Conservation (phyloP, 1,140 invertebrate species). For the Vollenhovia emeryi region DNA sequence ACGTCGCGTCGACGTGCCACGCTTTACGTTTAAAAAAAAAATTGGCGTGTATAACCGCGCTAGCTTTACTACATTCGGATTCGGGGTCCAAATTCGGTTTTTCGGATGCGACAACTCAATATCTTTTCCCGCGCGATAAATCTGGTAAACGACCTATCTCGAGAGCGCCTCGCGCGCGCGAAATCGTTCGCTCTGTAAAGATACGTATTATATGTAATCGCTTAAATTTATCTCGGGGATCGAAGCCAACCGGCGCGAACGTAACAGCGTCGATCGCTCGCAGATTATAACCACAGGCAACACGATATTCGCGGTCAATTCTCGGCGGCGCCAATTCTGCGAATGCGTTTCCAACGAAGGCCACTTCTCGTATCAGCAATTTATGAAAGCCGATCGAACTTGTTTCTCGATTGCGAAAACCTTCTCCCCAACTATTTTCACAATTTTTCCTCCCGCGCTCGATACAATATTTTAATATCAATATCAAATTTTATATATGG, state of each 20-base stretch:
- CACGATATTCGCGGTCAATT: slow-evolving; percentile 54
- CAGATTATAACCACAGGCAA: slow-evolving; percentile 50
- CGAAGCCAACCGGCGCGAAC: slow-evolving; percentile 39
- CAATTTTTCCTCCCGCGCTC: not conserved
- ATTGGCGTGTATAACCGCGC: not conserved
- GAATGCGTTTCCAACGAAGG: slow-evolving; percentile 26
- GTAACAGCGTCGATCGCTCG: slow-evolving; percentile 37
- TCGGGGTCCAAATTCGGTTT: not conserved
- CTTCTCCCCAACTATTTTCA: not conserved
- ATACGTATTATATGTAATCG: slow-evolving; percentile 46
- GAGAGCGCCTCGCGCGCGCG: not conserved
- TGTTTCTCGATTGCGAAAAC: slow-evolving; percentile 6
- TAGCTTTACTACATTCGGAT: not conserved
- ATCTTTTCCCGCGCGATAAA: slow-evolving; percentile 7
- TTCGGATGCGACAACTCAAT: not conserved
- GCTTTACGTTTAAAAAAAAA: not conserved
- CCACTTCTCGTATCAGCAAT: slow-evolving; percentile 26
- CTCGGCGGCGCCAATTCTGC: slow-evolving; percentile 30
- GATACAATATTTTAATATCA: not conserved
- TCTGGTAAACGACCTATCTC: slow-evolving; percentile 9
- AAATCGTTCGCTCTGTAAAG: slow-evolving; percentile 13
- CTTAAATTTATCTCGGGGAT: slow-evolving; percentile 53
- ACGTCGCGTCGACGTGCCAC: not conserved
- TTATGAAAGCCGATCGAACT: slow-evolving; percentile 36
- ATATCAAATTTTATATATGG: not conserved